A percentile compares a stretch with the other conserved stretches of the same genome.
These are phyloP conservation scores for Apodemus sylvaticus DNA, from an alignment of 2,113 vertebrate genomes.

Conservation along the genomic window DNA sequence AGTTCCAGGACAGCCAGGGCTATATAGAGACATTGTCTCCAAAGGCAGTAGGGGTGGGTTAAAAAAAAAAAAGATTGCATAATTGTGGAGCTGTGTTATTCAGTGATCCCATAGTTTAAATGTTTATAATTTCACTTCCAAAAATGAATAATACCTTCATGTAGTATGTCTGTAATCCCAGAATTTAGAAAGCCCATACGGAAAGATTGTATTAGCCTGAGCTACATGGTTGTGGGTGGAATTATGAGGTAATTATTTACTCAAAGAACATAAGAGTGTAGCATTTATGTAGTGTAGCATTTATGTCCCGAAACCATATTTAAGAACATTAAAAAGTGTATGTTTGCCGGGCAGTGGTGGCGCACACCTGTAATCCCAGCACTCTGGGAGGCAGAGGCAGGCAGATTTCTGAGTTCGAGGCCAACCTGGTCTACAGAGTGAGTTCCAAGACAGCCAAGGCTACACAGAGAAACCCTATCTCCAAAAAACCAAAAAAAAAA, in stretches of 20 bases:
- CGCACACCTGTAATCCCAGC: too few species aligned
- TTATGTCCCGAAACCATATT: not conserved
- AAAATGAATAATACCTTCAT: not conserved
- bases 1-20: not conserved
- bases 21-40: not conserved
- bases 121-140: slow-evolving; percentile 32
- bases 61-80: not conserved
- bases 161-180: not conserved
- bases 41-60: not conserved
- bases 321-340: not conserved
- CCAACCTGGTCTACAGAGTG: too few species aligned
- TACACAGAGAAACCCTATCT: too few species aligned
- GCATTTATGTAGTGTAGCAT: not conserved
- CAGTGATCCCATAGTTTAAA: not conserved
- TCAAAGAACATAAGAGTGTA: not conserved
- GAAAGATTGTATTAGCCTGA: not conserved
- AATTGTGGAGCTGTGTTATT: not conserved
- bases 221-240: not conserved
- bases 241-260: not conserved
- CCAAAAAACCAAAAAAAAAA: too few species aligned
- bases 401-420: too few species aligned
- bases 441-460: too few species aligned
- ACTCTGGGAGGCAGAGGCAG: too few species aligned
- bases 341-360: too few species aligned
- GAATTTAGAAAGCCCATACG: not conserved